Percentiles rank a stretch among this genome's conserved stretches.
Conservation (phyloP, 1,140 invertebrate species). For the Tetranychus cinnabarinus region DNA sequence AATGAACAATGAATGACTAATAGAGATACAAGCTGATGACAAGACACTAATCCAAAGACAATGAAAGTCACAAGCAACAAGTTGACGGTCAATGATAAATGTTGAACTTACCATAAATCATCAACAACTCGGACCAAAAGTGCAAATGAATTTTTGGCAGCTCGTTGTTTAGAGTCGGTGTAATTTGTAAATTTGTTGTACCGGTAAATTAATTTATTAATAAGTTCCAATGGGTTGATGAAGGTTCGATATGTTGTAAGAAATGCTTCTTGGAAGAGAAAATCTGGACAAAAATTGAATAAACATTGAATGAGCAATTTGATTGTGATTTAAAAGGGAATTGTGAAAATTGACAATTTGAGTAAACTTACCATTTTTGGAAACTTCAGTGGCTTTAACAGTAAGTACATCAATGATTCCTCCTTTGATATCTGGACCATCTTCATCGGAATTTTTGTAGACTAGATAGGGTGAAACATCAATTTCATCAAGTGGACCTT, state of each 20-base stretch:
- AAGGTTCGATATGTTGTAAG: slow-evolving; percentile 88
- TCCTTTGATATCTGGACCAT: slow-evolving; percentile 58
- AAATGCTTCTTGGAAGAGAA: slow-evolving; percentile 87
- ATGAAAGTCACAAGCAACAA: too few species aligned
- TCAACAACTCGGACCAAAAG: slow-evolving; percentile 72
- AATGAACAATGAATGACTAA: too few species aligned
- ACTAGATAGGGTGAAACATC: slow-evolving; percentile 53
- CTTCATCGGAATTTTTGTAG: slow-evolving; percentile 36
- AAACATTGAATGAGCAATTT: slow-evolving; percentile 1
- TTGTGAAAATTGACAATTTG: neutral
- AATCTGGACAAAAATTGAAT: slow-evolving; percentile 33
- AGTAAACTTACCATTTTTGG: slow-evolving; percentile 43
- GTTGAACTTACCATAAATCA: slow-evolving; percentile 58
- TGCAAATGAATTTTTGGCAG: slow-evolving; percentile 60
- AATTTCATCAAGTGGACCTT: slow-evolving; percentile 37
- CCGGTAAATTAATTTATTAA: slow-evolving; percentile 61
- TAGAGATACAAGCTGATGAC: too few species aligned
- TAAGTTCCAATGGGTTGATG: slow-evolving; percentile 58
- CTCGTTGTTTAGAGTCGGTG: slow-evolving; percentile 34
- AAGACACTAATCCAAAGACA: too few species aligned
- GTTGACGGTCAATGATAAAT: neutral
- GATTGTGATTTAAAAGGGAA: neutral
- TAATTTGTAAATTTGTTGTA: slow-evolving; percentile 48
- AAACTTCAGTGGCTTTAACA: slow-evolving; percentile 72
- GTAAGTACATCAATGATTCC: slow-evolving; percentile 73